Percentiles rank a stretch among this genome's conserved stretches.
Evolutionary conservation across 2,888 invertebrate genomes (phyloP).

Genomic region (Lamproptera curius): DNA sequence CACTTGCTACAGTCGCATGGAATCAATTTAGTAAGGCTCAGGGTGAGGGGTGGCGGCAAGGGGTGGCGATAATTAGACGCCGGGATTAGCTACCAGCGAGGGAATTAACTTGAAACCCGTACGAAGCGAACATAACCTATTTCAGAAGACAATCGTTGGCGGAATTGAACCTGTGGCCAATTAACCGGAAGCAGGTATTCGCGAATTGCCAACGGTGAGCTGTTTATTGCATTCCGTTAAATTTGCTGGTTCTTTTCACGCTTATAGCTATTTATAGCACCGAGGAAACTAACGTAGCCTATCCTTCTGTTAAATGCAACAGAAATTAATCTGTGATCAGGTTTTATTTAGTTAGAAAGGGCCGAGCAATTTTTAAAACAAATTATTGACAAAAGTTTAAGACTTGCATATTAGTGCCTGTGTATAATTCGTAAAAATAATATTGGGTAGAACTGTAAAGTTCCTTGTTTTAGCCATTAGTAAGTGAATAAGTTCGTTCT

Average conservation of each 20-base stretch:
- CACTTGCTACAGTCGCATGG: conserved; percentile 29
- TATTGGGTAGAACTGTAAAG: no score
- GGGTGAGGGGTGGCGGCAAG: conserved; percentile 18
- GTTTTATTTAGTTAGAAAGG: no score
- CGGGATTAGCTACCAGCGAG: conserved; percentile 59
- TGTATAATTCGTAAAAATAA: no score
- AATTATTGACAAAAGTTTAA: no score
- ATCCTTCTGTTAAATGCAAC: no score
- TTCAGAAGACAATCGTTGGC: conserved; percentile 36
- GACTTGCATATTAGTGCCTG: no score
- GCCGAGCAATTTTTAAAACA: no score
- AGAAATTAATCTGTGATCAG: no score
- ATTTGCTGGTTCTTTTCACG: neutral
- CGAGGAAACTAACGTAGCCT: neutral
- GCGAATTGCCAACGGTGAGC: conserved; percentile 1
- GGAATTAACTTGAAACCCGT: conserved; percentile 63
- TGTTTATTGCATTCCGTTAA: conserved; percentile 22
- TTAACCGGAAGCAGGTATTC: conserved; percentile 24
- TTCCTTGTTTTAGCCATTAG: no score
- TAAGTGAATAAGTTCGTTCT: no score
- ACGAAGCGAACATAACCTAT: conserved; percentile 22
- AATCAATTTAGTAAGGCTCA: conserved; percentile 36
- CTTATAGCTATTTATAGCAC: neutral
- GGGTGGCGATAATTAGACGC: conserved; percentile 61
- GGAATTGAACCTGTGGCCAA: conserved; percentile 28